Conservation (phyloP, 2,888 invertebrate genomes). For the Drosophila monieri region DNA sequence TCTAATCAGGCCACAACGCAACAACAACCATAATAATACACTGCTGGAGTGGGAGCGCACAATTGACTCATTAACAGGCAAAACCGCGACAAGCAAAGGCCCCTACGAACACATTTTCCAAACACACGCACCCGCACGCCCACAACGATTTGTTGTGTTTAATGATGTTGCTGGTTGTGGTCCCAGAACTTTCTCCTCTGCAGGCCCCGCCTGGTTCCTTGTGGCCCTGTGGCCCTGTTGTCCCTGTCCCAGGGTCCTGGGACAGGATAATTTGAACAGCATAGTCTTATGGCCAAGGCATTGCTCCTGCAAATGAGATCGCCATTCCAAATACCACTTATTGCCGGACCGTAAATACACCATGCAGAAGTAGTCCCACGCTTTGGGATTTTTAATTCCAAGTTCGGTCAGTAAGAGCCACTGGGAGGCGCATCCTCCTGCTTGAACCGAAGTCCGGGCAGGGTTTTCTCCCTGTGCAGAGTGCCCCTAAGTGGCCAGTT, state of each 20-base stretch:
- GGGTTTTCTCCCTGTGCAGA: neutral
- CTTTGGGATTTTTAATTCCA: neutral
- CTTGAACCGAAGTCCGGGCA: no score
- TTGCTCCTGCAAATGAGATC: constrained; percentile 9
- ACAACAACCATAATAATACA: constrained; percentile 27
- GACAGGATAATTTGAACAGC: constrained; percentile 51
- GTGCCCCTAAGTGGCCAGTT: neutral
- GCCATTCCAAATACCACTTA: constrained; percentile 2
- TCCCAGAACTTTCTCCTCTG: constrained; percentile 10
- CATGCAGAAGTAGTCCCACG: neutral
- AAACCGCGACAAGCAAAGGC: constrained; percentile 72
- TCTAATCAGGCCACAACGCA: constrained; percentile 71
- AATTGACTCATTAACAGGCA: constrained; percentile 78
- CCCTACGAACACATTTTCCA: constrained; percentile 26
- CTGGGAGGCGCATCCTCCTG: no score
- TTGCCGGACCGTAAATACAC: neutral
- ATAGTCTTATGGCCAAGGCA: constrained; percentile 40
- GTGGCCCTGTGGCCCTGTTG: neutral
- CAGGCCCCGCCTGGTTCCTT: neutral
- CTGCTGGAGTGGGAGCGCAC: constrained; percentile 50
- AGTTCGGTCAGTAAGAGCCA: no score
- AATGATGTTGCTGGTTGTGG: constrained; percentile 55
- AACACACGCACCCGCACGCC: constrained; percentile 9
- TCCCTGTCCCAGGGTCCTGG: constrained; percentile 6
- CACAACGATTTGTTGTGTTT: constrained; percentile 46